Percentiles rank a stretch among this genome's conserved stretches.
These are phyloP conservation scores for Muntiacus muntjak DNA, from an alignment of 2,113 vertebrate genomes.

Conservation along the genomic window DNA sequence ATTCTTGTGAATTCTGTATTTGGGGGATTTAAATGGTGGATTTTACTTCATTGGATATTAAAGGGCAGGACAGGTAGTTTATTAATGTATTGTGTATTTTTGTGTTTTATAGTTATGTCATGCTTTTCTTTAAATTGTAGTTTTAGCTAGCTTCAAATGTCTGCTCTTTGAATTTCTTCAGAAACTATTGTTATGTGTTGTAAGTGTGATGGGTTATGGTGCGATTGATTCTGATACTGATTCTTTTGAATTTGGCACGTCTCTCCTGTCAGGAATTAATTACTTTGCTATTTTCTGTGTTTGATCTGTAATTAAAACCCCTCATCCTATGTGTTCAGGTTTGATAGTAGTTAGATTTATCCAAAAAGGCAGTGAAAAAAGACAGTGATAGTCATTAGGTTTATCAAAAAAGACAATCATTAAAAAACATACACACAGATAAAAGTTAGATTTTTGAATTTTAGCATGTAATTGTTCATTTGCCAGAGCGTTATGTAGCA, in stretches of 20 bases:
- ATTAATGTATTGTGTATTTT: background rate
- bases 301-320: background rate
- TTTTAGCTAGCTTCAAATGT: background rate
- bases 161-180: constrained; percentile 30
- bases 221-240: background rate
- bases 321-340: background rate
- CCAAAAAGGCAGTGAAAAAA: background rate
- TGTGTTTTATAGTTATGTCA: background rate
- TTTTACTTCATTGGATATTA: background rate
- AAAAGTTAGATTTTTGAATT: background rate
- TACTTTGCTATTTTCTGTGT: background rate
- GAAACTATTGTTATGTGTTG: background rate
- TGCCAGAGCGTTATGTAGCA: background rate
- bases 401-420: background rate
- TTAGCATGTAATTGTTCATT: background rate
- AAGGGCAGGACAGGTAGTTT: background rate
- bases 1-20: background rate
- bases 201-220: background rate
- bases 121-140: background rate
- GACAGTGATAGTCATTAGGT: background rate
- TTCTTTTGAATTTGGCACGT: background rate
- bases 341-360: background rate
- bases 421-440: background rate
- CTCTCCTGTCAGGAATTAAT: background rate
- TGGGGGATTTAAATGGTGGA: background rate